These are phyloP conservation scores for Molossus molossus DNA, from an alignment of 2,797 vertebrate genomes.

Conservation along the genomic window DNA sequence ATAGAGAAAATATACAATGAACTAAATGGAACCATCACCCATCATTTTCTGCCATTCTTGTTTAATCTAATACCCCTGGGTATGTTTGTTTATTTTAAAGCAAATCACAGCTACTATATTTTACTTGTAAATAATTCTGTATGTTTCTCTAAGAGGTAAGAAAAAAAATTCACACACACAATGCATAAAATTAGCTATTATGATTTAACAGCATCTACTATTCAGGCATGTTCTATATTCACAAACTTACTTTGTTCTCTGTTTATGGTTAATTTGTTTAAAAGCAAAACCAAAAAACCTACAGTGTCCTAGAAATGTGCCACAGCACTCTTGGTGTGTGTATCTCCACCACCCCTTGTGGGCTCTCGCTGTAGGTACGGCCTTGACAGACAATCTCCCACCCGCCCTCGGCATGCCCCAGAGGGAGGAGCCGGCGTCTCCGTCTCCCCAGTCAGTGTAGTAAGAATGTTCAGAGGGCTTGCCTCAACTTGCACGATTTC, in stretches of 20 bases:
- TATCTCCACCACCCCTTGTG: neutral
- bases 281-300: neutral
- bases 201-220: neutral
- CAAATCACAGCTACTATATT: neutral
- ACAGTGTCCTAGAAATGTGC: neutral
- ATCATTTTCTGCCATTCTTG: neutral
- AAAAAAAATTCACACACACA: neutral
- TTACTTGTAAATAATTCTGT: conserved; percentile 21
- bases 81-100: conserved; percentile 36
- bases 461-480: neutral
- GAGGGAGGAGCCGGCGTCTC: neutral
- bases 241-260: neutral
- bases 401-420: neutral
- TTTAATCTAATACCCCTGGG: neutral
- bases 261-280: conserved; percentile 36
- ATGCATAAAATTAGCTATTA: neutral
- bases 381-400: neutral
- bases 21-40: neutral
- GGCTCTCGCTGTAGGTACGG: neutral
- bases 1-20: neutral
- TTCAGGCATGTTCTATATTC: neutral
- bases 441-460: neutral
- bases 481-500: neutral
- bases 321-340: neutral
- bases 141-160: neutral